Percentiles rank a stretch among this genome's conserved stretches.
phyloP scores from a whole-genome alignment of 2,797 vertebrate species.

The Mionectes olivaceus region DNA sequence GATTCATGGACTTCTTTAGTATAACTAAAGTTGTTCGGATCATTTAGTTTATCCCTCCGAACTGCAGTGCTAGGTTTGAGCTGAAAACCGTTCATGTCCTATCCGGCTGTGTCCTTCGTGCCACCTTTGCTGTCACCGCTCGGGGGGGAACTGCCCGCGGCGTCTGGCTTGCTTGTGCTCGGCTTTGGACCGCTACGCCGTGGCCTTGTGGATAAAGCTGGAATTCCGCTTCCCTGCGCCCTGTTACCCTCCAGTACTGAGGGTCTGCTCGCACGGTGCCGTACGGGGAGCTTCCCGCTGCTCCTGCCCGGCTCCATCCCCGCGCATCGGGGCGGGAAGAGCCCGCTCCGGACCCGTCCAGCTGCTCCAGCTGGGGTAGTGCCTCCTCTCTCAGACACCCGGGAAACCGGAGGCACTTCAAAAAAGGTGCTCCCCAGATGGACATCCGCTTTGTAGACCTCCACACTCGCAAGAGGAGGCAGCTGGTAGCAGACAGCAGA shows the following conservation, averaged over 20 bases:
- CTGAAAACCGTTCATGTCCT: not conserved
- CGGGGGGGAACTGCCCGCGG: too few relatives aligned
- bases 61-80: not conserved
- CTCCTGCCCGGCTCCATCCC: not conserved
- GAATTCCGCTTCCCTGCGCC: not conserved
- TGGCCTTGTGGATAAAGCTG: not conserved
- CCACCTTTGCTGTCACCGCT: not conserved
- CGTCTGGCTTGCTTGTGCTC: not conserved
- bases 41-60: not conserved
- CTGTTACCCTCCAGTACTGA: not conserved
- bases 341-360: too few relatives aligned
- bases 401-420: accelerated
- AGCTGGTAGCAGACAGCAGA: not conserved
- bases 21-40: not conserved
- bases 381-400: not conserved
- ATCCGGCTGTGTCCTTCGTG: not conserved
- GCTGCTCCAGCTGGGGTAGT: not conserved
- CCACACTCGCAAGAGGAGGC: accelerated
- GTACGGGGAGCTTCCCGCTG: not conserved
- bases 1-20: not conserved
- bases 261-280: not conserved
- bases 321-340: too few relatives aligned
- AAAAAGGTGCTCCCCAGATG: accelerated
- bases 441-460: accelerated
- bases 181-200: not conserved